Evolutionary conservation across 2,797 vertebrate genomes (phyloP).

Genomic region (Labroides dimidiatus): DNA sequence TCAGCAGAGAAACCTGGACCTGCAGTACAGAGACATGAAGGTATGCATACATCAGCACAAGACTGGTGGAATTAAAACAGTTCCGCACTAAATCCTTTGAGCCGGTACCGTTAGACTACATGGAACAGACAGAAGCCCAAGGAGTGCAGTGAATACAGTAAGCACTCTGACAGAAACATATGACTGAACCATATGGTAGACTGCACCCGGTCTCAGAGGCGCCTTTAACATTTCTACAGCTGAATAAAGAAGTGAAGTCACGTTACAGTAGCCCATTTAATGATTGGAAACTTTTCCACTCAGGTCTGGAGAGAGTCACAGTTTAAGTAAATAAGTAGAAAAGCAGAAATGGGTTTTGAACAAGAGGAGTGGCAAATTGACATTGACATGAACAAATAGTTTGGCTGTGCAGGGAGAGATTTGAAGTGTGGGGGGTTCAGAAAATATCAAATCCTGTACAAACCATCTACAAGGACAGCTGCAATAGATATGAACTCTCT

Average conservation of each 20-base stretch:
- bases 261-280: conserved; percentile 56
- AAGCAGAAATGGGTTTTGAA: background rate
- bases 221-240: conserved; percentile 45
- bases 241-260: conserved; percentile 37
- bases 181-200: conserved; percentile 59
- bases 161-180: conserved; percentile 28
- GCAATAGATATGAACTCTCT: background rate
- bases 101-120: conserved; percentile 10
- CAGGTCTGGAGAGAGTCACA: conserved; percentile 4
- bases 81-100: conserved; percentile 34
- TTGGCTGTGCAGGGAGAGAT: background rate
- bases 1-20: conserved; percentile 77
- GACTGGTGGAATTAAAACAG: conserved; percentile 44
- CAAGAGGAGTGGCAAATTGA: background rate
- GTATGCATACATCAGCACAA: conserved; percentile 40
- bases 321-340: conserved; percentile 19
- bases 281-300: conserved; percentile 42
- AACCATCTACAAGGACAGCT: background rate
- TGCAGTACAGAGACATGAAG: conserved; percentile 42
- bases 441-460: background rate
- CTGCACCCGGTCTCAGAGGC: conserved; percentile 44
- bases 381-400: background rate
- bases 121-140: conserved; percentile 21
- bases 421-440: background rate
- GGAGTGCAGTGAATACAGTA: conserved; percentile 1